Evolutionary conservation across 1,140 invertebrate species (phyloP), one percentile per base, ranked within the genome.

Genomic region (Drosophila sp.): DNA sequence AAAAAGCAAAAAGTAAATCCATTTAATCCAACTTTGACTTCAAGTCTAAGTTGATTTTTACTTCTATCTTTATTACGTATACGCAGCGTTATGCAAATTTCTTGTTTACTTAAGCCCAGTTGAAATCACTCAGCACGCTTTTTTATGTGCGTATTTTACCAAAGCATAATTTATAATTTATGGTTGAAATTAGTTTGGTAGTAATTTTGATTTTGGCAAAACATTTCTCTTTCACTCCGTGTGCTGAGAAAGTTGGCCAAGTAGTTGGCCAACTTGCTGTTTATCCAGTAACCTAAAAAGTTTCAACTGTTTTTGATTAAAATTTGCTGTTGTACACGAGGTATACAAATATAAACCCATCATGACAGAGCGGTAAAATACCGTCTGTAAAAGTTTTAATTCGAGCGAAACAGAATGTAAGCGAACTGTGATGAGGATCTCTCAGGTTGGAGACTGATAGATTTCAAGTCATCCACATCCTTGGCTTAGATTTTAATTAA

Each of bases 51-150:
- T 75, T 73, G 83, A 82, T 87, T 82, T 72, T 48, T 51, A 76
- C 79, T 70, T 70, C 43, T 45, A 72, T 87, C 67, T 76, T 79
- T 83, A 87, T 87, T 76, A 72, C 83, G 76, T 76, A 86, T 87
- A 87, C 82, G 82, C 76, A 67, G 61, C 65, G 64, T 89, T 87
- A 87, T 89, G 83, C 79, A 87, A 87, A 87, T 87, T 32, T 59
- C 48, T 76, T 75, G 72, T 71, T 75, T 75, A 71, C 58, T 57
- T 48, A 57, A 65, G 14, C 43, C 45, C 14, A 18, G 46, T 5
- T 38, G 5, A 34, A 51, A 72, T 67, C 58, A 62, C 36, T 62
- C 41, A 57, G 43, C 41, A 40, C 63, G 57, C 38, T 51, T 53
- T 14, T 38, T 16, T 2, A 45, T 58, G 13, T 27, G 9, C 4